Conservation (phyloP, 2,888 invertebrate genomes). For the Eupithecia pulchellata region DNA sequence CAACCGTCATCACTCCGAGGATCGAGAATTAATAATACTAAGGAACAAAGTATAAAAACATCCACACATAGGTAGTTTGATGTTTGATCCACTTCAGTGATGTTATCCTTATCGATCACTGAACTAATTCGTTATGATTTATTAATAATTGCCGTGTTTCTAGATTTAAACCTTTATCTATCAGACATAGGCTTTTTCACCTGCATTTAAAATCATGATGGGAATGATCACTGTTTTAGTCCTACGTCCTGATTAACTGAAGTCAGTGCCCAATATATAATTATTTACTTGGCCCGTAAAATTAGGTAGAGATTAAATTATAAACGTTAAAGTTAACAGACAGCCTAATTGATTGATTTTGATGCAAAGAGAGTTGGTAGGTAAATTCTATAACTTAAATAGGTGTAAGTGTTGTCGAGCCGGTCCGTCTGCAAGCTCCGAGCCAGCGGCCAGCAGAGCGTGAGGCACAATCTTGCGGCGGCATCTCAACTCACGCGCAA, state of each 20-base stretch:
- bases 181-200: no score
- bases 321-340: background rate
- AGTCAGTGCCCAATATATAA: no score
- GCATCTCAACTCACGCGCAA: constrained; percentile 77
- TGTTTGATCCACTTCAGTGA: constrained; percentile 53
- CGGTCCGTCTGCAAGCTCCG: constrained; percentile 30
- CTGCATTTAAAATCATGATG: no score
- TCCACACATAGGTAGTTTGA: constrained; percentile 27
- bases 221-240: no score
- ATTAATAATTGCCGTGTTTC: constrained; percentile 22
- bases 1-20: constrained; percentile 78
- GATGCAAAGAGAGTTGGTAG: constrained; percentile 3
- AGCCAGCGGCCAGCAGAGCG: constrained; percentile 55
- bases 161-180: background rate
- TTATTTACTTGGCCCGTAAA: no score
- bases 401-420: constrained; percentile 27
- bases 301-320: background rate
- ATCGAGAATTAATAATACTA: background rate
- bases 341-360: background rate
- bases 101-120: constrained; percentile 63
- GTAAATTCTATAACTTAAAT: background rate
- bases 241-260: no score
- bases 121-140: constrained; percentile 69
- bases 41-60: constrained; percentile 29
- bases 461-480: constrained; percentile 75